Evolutionary conservation across 2,797 vertebrate genomes (phyloP).

Genomic region (Gallinago nigripennis): DNA sequence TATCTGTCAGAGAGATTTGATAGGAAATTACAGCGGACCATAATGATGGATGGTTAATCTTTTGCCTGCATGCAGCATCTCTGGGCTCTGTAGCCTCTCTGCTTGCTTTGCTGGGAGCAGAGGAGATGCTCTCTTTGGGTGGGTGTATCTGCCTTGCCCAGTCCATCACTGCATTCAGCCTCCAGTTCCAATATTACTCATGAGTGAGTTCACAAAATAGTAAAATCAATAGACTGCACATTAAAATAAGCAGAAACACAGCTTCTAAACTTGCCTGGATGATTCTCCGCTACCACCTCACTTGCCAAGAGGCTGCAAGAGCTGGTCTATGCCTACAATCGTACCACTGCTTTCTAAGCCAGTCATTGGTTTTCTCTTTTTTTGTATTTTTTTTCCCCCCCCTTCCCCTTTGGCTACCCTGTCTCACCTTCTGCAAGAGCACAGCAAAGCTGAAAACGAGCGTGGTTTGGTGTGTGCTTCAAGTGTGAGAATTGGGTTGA

Average conservation of each 20-base stretch:
- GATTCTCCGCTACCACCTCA: background rate
- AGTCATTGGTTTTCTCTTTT: background rate
- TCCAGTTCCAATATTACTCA: background rate
- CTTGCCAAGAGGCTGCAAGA: background rate
- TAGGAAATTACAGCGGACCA: background rate
- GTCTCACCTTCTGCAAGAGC: background rate
- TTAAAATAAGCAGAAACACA: constrained; percentile 4
- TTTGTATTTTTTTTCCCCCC: too few species aligned
- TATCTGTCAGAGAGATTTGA: background rate
- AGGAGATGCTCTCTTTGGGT: background rate
- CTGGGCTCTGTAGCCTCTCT: background rate
- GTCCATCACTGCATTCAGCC: background rate
- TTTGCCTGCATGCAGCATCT: background rate
- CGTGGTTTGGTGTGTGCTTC: background rate
- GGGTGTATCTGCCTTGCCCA: background rate
- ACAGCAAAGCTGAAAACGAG: background rate
- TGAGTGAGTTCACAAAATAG: background rate
- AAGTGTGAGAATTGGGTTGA: background rate
- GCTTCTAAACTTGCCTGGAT: background rate
- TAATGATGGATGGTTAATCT: background rate
- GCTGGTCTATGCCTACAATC: background rate
- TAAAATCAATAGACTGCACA: background rate
- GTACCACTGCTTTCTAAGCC: background rate
- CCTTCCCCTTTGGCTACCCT: background rate
- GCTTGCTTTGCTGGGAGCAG: background rate